Base-by-base conservation (phyloP, 92 coral and sea anemone species). In the Ricordea florida region DNA sequence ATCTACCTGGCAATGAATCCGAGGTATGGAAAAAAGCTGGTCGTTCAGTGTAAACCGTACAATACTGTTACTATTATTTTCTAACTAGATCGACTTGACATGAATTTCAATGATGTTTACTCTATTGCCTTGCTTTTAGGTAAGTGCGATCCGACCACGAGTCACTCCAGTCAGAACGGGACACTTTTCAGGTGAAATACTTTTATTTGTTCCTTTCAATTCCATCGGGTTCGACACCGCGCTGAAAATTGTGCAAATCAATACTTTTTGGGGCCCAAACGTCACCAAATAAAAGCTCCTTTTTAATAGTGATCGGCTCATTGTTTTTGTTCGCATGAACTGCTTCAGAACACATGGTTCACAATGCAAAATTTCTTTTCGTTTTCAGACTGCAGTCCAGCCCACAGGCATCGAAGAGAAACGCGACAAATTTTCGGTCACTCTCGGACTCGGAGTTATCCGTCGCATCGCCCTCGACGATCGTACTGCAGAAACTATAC, bases 321-420 rank as follows among this genome's bases (percentile, higher is more conserved):
- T 82, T 70, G 79, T 88, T 87, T 73, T 87, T 83, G 78, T 81
- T 84, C 79, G 73, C 56, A 55, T 69, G 81, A 74, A 80, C 52
- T 65, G 53, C 78, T 74, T 31, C 75, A 58, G 66, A 87, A 91
- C 97, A 91, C 97, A 91, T 91, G 97, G 89, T 69, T 75, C 62
- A 57, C 57, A 62, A 70, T 50, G 79, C 72, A 57, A 53, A 67
- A 66, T 78, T 76, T 79, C 50, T 29, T 55, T 66, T 78, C 85
- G 40, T 57, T 90, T 79, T 79, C 82, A 91, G 97, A 91, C 64
- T 75, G 85, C 44, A 85, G 44, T 18, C 58, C 80, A 55, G 79
- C 40, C 18, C 53, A 50, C 55, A 70, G 83, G 31, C 65, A 79
- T 9, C 55, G 87, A 29, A 37, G 65, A 17, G 90, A 80, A 35